Percentiles rank a stretch among this genome's conserved stretches.
These are phyloP conservation scores for Rhinophrynus dorsalis DNA, from an alignment of 2,797 vertebrate genomes.

Conservation along the genomic window DNA sequence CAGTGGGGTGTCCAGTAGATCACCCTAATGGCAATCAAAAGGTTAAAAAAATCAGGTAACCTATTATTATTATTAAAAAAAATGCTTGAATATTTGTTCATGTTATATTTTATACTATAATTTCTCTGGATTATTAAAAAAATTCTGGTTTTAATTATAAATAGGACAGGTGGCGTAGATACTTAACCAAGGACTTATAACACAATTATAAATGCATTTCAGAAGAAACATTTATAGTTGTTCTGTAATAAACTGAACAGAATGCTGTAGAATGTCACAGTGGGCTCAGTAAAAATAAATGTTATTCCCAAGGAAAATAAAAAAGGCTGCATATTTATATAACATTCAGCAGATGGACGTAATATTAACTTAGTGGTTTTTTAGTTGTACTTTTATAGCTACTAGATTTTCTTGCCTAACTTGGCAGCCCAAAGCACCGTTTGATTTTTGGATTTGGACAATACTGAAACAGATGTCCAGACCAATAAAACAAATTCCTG, in stretches of 20 bases:
- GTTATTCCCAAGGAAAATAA: conserved; percentile 79
- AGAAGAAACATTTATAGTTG: conserved; percentile 77
- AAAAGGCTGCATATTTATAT: conserved; percentile 79
- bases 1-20: too few species aligned
- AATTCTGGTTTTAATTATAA: conserved; percentile 56
- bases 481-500: conserved; percentile 98
- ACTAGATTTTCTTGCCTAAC: conserved; percentile 87
- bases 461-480: conserved; percentile 99
- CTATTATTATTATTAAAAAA: too few species aligned
- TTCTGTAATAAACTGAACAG: conserved; percentile 74
- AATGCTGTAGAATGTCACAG: conserved; percentile 81
- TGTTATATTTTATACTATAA: too few species aligned
- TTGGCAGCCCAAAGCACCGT: conserved; percentile 90
- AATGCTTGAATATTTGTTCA: too few species aligned
- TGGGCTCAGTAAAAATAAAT: conserved; percentile 81
- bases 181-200: conserved; percentile 74
- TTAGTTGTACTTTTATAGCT: conserved; percentile 93
- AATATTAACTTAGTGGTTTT: conserved; percentile 94
- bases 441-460: conserved; percentile 99
- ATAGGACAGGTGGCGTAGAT: conserved; percentile 72
- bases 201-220: conserved; percentile 74
- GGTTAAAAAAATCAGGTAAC: too few species aligned
- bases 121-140: conserved; percentile 44
- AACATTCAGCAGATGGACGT: conserved; percentile 95
- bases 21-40: too few species aligned